Conservation (phyloP, 2,113 vertebrate species). For the Cyphomyrus plagiostoma region DNA sequence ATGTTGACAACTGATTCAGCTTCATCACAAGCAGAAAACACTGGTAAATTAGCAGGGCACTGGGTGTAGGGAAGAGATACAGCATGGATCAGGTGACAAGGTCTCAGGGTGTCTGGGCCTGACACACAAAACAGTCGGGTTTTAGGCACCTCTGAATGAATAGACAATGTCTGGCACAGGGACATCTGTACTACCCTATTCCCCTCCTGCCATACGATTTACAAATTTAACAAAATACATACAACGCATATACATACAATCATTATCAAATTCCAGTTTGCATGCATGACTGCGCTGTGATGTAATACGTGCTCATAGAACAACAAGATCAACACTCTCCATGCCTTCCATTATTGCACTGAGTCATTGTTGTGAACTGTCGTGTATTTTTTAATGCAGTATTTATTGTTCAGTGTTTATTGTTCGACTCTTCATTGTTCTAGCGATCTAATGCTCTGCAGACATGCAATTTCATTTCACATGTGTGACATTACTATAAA, state of each 20-base stretch:
- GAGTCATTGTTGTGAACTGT: not conserved
- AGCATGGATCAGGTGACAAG: not conserved
- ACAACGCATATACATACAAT: not conserved
- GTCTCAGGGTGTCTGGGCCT: not conserved
- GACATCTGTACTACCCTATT: not conserved
- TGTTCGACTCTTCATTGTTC: not conserved
- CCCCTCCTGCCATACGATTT: not conserved
- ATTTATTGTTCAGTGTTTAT: not conserved
- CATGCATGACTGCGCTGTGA: not conserved
- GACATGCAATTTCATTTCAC: not conserved
- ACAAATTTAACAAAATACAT: not conserved
- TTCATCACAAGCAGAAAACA: not conserved
- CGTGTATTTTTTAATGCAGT: not conserved
- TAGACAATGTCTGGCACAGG: not conserved
- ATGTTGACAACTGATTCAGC: not conserved
- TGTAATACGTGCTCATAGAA: not conserved
- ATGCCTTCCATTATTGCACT: not conserved
- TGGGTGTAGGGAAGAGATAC: not conserved
- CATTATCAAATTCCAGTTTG: not conserved
- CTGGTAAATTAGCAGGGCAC: not conserved
- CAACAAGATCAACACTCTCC: not conserved
- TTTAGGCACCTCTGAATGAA: not conserved
- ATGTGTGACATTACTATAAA: not conserved
- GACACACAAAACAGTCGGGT: not conserved
- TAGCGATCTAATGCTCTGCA: not conserved